A percentile compares a stretch with the other conserved stretches of the same genome.
Conservation (phyloP, 2,888 invertebrate genomes). For the Stenichneumon culpator region DNA sequence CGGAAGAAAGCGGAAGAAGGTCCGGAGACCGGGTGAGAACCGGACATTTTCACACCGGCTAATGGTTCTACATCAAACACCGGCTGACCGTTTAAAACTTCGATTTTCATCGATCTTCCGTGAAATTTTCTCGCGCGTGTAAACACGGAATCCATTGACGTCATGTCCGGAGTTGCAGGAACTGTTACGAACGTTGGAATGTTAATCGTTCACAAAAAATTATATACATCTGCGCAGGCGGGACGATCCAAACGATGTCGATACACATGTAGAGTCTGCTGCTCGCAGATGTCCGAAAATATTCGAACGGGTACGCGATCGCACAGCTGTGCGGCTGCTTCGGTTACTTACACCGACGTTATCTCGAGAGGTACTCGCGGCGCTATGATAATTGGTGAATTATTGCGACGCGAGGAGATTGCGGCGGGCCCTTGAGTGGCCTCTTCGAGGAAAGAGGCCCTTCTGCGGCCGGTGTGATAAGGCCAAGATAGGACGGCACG, state of each 20-base stretch:
- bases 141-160: conserved; percentile 77
- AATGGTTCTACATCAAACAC: conserved; percentile 80
- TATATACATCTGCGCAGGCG: conserved; percentile 53
- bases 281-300: conserved; percentile 56
- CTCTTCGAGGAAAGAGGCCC: conserved; percentile 48
- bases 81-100: conserved; percentile 76
- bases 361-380: conserved; percentile 70
- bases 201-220: conserved; percentile 37
- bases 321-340: conserved; percentile 6
- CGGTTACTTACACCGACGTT: conserved; percentile 31
- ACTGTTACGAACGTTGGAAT: not conserved
- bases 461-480: conserved; percentile 46
- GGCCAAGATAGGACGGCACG: conserved; percentile 51
- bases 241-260: conserved; percentile 7
- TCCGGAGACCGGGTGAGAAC: conserved; percentile 45
- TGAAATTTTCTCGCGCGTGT: conserved; percentile 79
- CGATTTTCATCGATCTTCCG: conserved; percentile 81
- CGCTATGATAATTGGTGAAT: conserved; percentile 72
- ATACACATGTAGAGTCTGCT: no score
- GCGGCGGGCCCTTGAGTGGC: conserved; percentile 33
- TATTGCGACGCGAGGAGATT: conserved; percentile 68
- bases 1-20: conserved; percentile 39
- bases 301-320: conserved; percentile 35
- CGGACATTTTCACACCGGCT: conserved; percentile 68
- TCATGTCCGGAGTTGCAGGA: conserved; percentile 33